Conservation (phyloP, 2,797 vertebrate species). For the Danio aesculapii region DNA sequence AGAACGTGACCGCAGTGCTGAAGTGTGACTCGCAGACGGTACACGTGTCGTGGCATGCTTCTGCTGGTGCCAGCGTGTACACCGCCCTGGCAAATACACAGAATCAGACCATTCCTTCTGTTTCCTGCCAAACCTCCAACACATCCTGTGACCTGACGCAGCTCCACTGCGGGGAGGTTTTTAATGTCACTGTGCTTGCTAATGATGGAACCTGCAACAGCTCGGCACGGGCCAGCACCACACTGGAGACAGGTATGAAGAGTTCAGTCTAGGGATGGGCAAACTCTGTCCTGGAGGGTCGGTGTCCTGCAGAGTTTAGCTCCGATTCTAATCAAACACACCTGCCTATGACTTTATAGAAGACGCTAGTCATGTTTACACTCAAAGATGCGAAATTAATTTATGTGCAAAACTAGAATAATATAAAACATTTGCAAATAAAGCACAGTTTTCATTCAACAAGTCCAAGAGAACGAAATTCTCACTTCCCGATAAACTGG, state of each 20-base stretch:
- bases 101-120: constrained; percentile 11
- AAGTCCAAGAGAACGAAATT: no score
- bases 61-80: constrained; percentile 70
- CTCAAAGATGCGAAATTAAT: no score
- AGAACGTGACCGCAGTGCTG: constrained; percentile 62
- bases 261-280: no score
- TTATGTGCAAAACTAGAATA: no score
- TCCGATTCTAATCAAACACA: no score
- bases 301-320: no score
- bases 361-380: no score
- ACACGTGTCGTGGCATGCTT: constrained; percentile 71
- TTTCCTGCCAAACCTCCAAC: constrained; percentile 63
- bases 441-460: no score
- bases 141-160: constrained; percentile 70
- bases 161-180: constrained; percentile 75
- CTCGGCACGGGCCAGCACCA: constrained; percentile 61
- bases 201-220: constrained; percentile 76
- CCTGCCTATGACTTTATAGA: no score
- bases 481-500: no score
- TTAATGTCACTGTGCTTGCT: constrained; percentile 74
- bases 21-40: constrained; percentile 67
- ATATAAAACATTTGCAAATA: no score
- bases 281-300: no score
- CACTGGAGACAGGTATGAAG: constrained; percentile 73
- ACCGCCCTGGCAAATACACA: constrained; percentile 68